Base-by-base conservation (phyloP, 2,888 invertebrate genomes). In the Latrodectus elegans region DNA sequence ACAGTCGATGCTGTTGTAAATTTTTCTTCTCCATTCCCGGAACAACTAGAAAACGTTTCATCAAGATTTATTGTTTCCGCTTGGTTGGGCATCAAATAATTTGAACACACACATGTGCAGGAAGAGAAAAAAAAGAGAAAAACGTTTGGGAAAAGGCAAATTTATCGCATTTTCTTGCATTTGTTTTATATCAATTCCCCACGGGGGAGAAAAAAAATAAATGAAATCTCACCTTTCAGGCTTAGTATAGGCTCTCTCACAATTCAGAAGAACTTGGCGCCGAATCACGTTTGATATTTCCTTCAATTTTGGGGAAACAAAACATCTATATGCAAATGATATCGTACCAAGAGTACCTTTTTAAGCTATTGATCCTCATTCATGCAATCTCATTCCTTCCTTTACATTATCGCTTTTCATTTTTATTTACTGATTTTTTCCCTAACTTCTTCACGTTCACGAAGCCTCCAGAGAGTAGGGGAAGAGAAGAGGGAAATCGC, bases 291-390 rank as follows among this genome's bases (percentile, higher is more conserved):
- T 78, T 64, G 65, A 49, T 65, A 65, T 76, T 76, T 60, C 17
- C 51, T 51, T 17, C 53, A 8, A 15, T 26, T 26, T 49, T 26
- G 17, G 68, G 77, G 65, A 67, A 81, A 81, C 81, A 81, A 81
- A 81, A 81, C 73, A 81, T 81, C 67, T 81, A 81, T 73, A 81
- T 81, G 81, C 81, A 81, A 81, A 81, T 81, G 74, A 81, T 73
- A 74, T 81, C 26, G 74, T 60, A 55, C 10, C 22, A 51, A 17
- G 68, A 72, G 80, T 55, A 64, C 67, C 74, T 81, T 81, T 81
- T 74, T 81, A 81, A 81, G 81, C 73, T 73, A 81, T 81, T 73
- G 81, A 81, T 81, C 81, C 74, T 65, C 22, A 65, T 65, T 73
- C 74, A 65, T n/a, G 10, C 52, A 65, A 68, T 81, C 67, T 73